These are phyloP conservation scores for Ferdinandea cuprea DNA, from an alignment of 2,888 invertebrate species.

Conservation along the genomic window DNA sequence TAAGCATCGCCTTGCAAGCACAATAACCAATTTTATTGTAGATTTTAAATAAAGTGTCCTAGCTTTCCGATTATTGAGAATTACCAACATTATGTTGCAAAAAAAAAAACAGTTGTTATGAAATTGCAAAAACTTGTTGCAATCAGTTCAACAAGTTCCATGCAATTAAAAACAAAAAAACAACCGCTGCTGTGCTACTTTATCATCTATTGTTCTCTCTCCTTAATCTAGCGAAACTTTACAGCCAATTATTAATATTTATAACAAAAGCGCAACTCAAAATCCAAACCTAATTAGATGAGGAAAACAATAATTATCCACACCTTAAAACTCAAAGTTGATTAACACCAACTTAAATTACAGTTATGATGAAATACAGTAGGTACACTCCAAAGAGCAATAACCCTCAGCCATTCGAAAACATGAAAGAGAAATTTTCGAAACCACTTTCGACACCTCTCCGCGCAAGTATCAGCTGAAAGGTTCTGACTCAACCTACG, in stretches of 20 bases:
- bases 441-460: conserved; percentile 34
- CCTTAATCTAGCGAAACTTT: neutral
- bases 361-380: conserved; percentile 1
- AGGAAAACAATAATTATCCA: conserved; percentile 14
- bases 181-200: neutral
- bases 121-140: too few relatives aligned
- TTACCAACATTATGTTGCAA: too few relatives aligned
- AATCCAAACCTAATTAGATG: conserved; percentile 15
- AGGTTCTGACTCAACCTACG: conserved; percentile 39
- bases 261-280: conserved; percentile 20
- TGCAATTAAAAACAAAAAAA: neutral
- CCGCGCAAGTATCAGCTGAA: too few relatives aligned
- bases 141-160: neutral
- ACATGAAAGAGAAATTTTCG: conserved; percentile 6
- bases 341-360: too few relatives aligned
- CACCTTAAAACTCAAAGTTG: conserved; percentile 14
- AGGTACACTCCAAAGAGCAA: conserved; percentile 13
- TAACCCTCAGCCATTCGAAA: conserved; percentile 5
- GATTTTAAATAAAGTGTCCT: too few relatives aligned
- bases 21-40: too few relatives aligned
- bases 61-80: too few relatives aligned
- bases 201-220: conserved; percentile 29
- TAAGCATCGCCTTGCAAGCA: too few relatives aligned
- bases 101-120: too few relatives aligned
- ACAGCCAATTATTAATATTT: conserved; percentile 24